Conservation (phyloP, 2,113 vertebrate genomes). For the Thamnaconus septentrionalis region DNA sequence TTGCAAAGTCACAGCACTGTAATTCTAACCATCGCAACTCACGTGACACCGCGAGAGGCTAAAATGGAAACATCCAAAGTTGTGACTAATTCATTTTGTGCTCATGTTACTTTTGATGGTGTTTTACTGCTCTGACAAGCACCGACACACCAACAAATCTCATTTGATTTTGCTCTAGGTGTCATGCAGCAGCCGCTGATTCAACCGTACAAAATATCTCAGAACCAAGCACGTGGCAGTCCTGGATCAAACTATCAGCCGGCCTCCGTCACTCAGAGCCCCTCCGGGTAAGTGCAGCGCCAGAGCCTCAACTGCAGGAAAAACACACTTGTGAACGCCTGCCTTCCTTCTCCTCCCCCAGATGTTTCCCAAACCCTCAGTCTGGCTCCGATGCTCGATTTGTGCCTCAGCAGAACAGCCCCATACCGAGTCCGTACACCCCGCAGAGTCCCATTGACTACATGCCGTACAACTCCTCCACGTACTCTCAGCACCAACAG, state of each 20-base stretch:
- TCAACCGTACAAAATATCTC: constrained; percentile 93
- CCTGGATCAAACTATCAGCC: constrained; percentile 97
- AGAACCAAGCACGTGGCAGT: constrained; percentile 97
- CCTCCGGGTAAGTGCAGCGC: constrained; percentile 86
- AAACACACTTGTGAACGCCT: constrained; percentile 4
- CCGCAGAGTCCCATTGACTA: constrained; percentile 96
- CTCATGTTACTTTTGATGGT: too few relatives aligned
- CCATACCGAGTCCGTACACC: constrained; percentile 96
- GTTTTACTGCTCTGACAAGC: too few relatives aligned
- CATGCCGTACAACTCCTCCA: constrained; percentile 93
- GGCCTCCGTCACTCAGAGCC: constrained; percentile 93
- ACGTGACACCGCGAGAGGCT: too few relatives aligned
- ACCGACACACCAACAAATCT: background rate
- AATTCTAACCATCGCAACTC: too few relatives aligned
- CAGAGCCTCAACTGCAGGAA: background rate
- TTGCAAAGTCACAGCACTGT: too few relatives aligned
- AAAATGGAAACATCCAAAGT: too few relatives aligned
- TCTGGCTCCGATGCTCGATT: constrained; percentile 90
- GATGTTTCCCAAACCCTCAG: constrained; percentile 92
- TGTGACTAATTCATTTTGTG: too few relatives aligned
- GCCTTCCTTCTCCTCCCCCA: constrained; percentile 54
- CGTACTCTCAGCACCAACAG: constrained; percentile 92
- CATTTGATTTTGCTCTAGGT: constrained; percentile 71
- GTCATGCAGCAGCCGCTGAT: constrained; percentile 87
- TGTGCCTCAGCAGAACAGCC: constrained; percentile 93